Evolutionary conservation across 1,140 invertebrate species (phyloP).

Genomic region (Monomorium pharaonis): DNA sequence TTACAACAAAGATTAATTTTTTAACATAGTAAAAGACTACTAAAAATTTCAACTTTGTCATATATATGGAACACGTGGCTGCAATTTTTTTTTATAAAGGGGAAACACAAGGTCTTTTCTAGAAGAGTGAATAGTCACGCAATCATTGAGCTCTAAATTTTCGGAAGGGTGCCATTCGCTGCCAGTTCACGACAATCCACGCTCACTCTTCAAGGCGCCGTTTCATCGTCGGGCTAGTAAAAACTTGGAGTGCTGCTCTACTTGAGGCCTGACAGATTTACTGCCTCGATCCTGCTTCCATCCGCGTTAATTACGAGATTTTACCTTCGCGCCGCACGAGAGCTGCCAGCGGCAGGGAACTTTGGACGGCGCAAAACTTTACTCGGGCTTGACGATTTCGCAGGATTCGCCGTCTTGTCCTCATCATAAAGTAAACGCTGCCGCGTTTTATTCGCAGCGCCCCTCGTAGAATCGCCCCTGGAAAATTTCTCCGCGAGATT

Average conservation of each 20-base stretch:
- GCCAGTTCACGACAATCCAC: background rate
- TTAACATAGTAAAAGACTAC: background rate
- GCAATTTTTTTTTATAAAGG: background rate
- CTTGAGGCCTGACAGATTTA: slow-evolving; percentile 72
- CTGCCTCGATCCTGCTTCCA: slow-evolving; percentile 71
- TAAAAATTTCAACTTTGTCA: background rate
- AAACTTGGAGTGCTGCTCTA: slow-evolving; percentile 71
- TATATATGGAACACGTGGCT: too few species aligned
- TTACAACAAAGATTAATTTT: background rate
- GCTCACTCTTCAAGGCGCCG: slow-evolving; percentile 28
- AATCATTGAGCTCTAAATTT: slow-evolving; percentile 25
- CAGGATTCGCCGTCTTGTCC: background rate
- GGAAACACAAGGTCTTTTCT: background rate
- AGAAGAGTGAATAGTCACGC: background rate
- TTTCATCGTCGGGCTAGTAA: slow-evolving; percentile 64
- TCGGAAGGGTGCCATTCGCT: background rate
- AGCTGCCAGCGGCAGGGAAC: slow-evolving; percentile 37
- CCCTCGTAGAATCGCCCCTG: background rate
- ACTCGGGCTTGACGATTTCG: slow-evolving; percentile 42
- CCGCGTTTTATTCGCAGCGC: slow-evolving; percentile 16
- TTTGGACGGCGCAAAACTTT: slow-evolving; percentile 71
- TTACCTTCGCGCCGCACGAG: slow-evolving; percentile 62
- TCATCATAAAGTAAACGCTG: slow-evolving; percentile 17
- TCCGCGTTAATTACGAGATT: slow-evolving; percentile 76
- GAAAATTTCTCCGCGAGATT: slow-evolving; percentile 12